Evolutionary conservation across 2,113 vertebrate genomes (phyloP).

Genomic region (Loxodonta africana): DNA sequence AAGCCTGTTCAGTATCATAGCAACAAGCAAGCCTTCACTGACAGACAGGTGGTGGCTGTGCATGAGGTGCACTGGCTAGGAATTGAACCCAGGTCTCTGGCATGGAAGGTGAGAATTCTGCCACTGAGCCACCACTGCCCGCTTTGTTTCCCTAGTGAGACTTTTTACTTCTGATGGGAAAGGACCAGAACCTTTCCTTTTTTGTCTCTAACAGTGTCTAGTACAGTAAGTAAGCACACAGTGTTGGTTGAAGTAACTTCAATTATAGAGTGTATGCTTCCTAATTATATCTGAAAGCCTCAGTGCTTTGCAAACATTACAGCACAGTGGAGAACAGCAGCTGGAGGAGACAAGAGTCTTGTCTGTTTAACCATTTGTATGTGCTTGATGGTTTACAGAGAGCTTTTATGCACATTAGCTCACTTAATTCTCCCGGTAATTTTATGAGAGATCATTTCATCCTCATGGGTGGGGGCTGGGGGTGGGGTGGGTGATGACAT

Average conservation of each 20-base stretch:
- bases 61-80: not conserved
- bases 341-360: not conserved
- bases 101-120: not conserved
- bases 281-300: not conserved
- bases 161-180: constrained; percentile 29
- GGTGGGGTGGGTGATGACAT: not conserved
- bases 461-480: not conserved
- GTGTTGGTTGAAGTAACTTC: constrained; percentile 28
- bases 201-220: not conserved
- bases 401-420: not conserved
- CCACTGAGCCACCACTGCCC: not conserved
- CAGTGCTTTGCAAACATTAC: not conserved
- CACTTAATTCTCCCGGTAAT: not conserved
- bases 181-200: not conserved
- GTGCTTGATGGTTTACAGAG: not conserved
- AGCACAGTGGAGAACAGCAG: not conserved
- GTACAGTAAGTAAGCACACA: not conserved
- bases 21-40: not conserved
- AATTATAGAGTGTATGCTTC: not conserved
- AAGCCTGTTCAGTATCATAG: not conserved
- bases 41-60: not conserved
- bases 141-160: not conserved
- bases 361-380: not conserved
- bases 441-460: not conserved
- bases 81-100: not conserved